Conservation (phyloP, 1,140 invertebrate genomes). For the Anthonomus grandis region DNA sequence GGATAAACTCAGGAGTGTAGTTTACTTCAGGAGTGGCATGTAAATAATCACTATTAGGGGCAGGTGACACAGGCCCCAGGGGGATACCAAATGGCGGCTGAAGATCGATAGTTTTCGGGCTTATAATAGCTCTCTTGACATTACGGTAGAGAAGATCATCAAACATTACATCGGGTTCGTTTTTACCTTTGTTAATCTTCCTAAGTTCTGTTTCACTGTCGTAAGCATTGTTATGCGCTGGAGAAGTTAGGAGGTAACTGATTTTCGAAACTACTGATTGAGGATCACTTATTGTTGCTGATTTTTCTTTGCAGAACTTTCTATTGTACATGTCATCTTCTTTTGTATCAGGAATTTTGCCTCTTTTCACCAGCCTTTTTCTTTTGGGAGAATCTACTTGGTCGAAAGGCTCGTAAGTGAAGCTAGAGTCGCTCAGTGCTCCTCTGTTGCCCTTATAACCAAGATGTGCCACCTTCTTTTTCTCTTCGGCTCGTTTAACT, state of each 20-base stretch:
- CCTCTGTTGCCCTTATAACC: conserved; percentile 20
- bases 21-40: conserved; percentile 66
- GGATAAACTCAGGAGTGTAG: conserved; percentile 59
- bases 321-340: conserved; percentile 79
- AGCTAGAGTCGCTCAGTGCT: conserved; percentile 44
- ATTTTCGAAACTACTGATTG: conserved; percentile 60
- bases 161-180: conserved; percentile 72
- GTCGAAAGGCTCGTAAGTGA: conserved; percentile 45
- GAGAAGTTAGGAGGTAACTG: conserved; percentile 70
- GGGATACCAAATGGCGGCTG: conserved; percentile 90
- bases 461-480: conserved; percentile 14
- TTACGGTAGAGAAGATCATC: conserved; percentile 83
- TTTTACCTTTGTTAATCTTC: conserved; percentile 56
- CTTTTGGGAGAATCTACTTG: conserved; percentile 33
- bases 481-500: conserved; percentile 32
- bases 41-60: conserved; percentile 77
- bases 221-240: conserved; percentile 52
- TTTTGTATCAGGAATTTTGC: conserved; percentile 59
- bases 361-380: conserved; percentile 44
- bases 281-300: conserved; percentile 53
- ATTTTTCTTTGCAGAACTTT: conserved; percentile 60
- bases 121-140: conserved; percentile 71
- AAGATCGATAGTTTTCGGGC: conserved; percentile 67
- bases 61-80: conserved; percentile 70
- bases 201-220: conserved; percentile 46